Evolutionary conservation across 2,113 vertebrate genomes (phyloP).

Genomic region (Argyrosomus japonicus): DNA sequence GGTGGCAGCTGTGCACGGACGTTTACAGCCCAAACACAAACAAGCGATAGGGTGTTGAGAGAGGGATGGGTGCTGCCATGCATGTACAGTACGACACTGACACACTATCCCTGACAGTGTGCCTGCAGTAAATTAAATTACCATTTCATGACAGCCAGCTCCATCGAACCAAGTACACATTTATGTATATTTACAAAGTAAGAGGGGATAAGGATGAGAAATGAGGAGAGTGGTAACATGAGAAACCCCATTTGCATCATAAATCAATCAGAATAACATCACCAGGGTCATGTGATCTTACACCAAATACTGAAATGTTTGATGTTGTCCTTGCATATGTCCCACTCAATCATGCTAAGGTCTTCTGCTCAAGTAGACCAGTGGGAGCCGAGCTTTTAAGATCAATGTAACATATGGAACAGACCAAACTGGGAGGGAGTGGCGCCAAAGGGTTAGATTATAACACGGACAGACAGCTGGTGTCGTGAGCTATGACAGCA

Average conservation of each 20-base stretch:
- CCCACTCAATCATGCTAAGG: constrained; percentile 65
- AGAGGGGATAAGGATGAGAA: constrained; percentile 24
- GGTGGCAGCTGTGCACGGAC: constrained; percentile 71
- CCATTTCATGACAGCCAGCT: constrained; percentile 37
- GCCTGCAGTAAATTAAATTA: constrained; percentile 42
- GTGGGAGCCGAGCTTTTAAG: constrained; percentile 69
- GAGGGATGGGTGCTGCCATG: constrained; percentile 41
- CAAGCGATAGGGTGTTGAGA: constrained; percentile 58
- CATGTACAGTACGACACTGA: constrained; percentile 39
- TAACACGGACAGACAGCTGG: constrained; percentile 78
- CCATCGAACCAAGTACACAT: constrained; percentile 33
- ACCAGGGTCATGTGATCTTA: constrained; percentile 51
- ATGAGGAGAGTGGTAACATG: constrained; percentile 54
- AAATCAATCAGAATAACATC: constrained; percentile 70
- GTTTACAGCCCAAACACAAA: constrained; percentile 71
- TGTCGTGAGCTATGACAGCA: constrained; percentile 69
- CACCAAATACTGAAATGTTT: constrained; percentile 61
- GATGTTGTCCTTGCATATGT: constrained; percentile 75
- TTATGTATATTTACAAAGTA: constrained; percentile 32
- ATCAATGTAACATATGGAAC: constrained; percentile 79
- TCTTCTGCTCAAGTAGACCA: constrained; percentile 66
- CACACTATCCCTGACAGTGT: constrained; percentile 12
- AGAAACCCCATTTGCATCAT: constrained; percentile 57
- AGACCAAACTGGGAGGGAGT: constrained; percentile 64
- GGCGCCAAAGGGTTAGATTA: constrained; percentile 73